Conservation (phyloP, 2,113 vertebrate species). For the Uria lomvia region DNA sequence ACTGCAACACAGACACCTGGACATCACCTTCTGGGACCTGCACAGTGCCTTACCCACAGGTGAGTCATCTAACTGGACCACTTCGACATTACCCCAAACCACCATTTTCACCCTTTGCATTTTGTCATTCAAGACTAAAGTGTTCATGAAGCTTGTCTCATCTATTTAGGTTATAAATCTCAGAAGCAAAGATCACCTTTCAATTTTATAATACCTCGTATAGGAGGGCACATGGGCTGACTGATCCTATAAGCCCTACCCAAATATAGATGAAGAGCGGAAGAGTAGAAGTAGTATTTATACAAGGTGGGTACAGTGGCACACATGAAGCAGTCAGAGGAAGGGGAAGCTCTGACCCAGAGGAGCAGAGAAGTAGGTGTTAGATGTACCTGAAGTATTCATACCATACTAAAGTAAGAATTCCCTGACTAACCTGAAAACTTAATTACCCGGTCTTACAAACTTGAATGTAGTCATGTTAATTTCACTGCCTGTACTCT, state of each 20-base stretch:
- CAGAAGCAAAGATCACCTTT: background rate
- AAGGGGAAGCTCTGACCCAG: background rate
- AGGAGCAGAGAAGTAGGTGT: background rate
- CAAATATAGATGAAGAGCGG: background rate
- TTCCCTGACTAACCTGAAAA: background rate
- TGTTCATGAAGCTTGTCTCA: background rate
- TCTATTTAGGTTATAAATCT: background rate
- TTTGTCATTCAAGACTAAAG: background rate
- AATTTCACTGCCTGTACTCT: background rate
- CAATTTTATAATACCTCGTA: background rate
- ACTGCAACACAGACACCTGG: background rate
- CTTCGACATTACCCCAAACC: rapidly evolving
- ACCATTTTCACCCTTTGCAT: background rate
- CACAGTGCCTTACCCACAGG: background rate
- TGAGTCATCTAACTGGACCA: background rate
- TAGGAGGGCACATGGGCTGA: background rate
- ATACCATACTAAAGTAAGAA: rapidly evolving
- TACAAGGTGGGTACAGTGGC: background rate
- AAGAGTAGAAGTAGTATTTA: background rate
- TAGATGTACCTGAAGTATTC: background rate
- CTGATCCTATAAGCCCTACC: background rate
- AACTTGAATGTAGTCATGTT: background rate
- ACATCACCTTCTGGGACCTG: background rate
- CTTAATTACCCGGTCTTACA: background rate
- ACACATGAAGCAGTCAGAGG: background rate